A percentile compares a stretch with the other conserved stretches of the same genome.
Conservation (phyloP, 2,113 vertebrate species). For the Alosa alosa region DNA sequence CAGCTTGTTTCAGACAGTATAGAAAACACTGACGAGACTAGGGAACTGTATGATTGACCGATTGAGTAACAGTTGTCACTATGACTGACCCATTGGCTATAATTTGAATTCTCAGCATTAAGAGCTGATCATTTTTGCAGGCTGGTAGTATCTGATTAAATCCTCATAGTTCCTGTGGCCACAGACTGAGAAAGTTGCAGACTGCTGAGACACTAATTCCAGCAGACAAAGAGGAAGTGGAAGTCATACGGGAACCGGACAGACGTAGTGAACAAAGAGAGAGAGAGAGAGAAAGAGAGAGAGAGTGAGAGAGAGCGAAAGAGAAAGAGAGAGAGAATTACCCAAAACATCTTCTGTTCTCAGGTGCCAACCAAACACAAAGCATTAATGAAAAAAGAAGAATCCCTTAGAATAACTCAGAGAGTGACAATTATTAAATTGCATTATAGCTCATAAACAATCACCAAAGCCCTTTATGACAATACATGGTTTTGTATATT, state of each 20-base stretch:
- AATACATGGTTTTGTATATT: no score
- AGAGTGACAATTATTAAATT: no score
- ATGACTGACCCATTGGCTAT: not conserved
- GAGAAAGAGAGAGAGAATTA: constrained; percentile 75
- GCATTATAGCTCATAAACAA: no score
- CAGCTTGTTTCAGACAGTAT: not conserved
- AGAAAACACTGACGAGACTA: not conserved
- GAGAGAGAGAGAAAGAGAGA: not conserved
- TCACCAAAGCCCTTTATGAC: no score
- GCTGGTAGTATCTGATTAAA: constrained; percentile 59
- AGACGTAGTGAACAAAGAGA: not conserved
- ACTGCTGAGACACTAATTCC: constrained; percentile 78
- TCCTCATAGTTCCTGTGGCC: constrained; percentile 71
- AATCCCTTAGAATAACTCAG: no score
- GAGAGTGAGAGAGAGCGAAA: constrained; percentile 33
- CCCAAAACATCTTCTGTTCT: constrained; percentile 39
- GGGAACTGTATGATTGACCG: not conserved
- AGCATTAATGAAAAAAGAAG: no score
- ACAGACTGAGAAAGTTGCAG: constrained; percentile 72
- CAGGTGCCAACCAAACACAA: constrained; percentile 77
- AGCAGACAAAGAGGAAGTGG: constrained; percentile 73
- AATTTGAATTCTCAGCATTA: constrained; percentile 27
- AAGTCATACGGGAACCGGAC: not conserved
- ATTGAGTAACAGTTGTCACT: not conserved
- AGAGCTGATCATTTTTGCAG: constrained; percentile 54